A percentile compares a stretch with the other conserved stretches of the same genome.
These are phyloP conservation scores for Rhopalosiphum nymphaeae DNA, from an alignment of 2,888 invertebrate species.

Conservation along the genomic window DNA sequence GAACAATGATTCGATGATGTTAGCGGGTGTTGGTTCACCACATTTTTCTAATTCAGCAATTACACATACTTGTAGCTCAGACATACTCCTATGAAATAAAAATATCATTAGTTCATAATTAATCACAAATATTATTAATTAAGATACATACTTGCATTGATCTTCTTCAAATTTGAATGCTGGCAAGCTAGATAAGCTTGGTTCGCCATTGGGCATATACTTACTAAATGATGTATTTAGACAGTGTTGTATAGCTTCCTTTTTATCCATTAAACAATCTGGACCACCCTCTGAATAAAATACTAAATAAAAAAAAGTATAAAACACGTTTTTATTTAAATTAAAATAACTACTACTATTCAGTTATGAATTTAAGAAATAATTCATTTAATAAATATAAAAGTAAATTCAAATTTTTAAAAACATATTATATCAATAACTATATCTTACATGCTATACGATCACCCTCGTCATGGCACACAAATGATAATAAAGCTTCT, in stretches of 20 bases:
- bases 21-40: conserved; percentile 81
- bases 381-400: neutral
- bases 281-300: conserved; percentile 87
- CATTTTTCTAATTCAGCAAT: conserved; percentile 78
- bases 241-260: conserved; percentile 76
- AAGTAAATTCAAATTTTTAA: neutral
- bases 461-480: conserved; percentile 86
- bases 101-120: neutral
- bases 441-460: conserved; percentile 80
- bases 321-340: neutral
- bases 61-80: conserved; percentile 74
- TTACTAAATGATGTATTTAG: conserved; percentile 75
- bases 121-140: neutral
- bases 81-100: conserved; percentile 72
- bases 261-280: conserved; percentile 78
- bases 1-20: conserved; percentile 83
- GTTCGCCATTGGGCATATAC: conserved; percentile 71
- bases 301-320: conserved; percentile 72
- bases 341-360: neutral
- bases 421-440: conserved; percentile 69
- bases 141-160: conserved; percentile 73
- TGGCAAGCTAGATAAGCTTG: conserved; percentile 66
- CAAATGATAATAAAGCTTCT: conserved; percentile 79
- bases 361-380: neutral
- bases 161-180: conserved; percentile 75